These are phyloP conservation scores for Tachina fera DNA, from an alignment of 2,888 invertebrate genomes.

Conservation along the genomic window DNA sequence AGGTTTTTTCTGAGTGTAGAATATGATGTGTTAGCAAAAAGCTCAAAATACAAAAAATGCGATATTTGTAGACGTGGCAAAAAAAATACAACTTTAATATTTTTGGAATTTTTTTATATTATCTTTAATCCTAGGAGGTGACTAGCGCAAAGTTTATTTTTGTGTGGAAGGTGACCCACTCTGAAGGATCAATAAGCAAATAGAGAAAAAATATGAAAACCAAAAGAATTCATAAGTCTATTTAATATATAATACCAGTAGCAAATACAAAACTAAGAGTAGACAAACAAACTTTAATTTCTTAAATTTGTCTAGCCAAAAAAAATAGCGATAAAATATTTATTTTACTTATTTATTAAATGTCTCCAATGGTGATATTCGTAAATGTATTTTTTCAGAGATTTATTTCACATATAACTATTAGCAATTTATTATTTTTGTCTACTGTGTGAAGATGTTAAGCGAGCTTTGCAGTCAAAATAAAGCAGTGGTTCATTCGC, in stretches of 20 bases:
- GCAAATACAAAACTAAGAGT: neutral
- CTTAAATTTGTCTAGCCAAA: neutral
- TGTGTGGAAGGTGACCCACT: no score
- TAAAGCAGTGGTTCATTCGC: neutral
- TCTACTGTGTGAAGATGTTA: conserved; percentile 64
- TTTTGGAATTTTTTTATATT: no score
- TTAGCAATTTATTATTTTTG: conserved; percentile 68
- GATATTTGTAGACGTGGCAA: no score
- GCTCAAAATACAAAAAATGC: no score
- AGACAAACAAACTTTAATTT: neutral
- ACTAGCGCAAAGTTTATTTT: no score
- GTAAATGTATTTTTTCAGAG: neutral
- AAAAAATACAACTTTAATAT: no score
- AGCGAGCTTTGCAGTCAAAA: conserved; percentile 49
- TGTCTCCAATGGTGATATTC: no score
- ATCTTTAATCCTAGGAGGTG: no score
- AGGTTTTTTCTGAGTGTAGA: no score
- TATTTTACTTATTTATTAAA: neutral
- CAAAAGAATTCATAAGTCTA: neutral
- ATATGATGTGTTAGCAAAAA: no score
- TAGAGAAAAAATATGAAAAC: no score
- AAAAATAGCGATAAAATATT: conserved; percentile 5
- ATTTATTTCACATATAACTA: conserved; percentile 31
- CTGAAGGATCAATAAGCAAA: no score
- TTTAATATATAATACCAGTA: neutral